Evolutionary conservation across 1,140 invertebrate genomes (phyloP).

Genomic region (Heliconius eleuchia): DNA sequence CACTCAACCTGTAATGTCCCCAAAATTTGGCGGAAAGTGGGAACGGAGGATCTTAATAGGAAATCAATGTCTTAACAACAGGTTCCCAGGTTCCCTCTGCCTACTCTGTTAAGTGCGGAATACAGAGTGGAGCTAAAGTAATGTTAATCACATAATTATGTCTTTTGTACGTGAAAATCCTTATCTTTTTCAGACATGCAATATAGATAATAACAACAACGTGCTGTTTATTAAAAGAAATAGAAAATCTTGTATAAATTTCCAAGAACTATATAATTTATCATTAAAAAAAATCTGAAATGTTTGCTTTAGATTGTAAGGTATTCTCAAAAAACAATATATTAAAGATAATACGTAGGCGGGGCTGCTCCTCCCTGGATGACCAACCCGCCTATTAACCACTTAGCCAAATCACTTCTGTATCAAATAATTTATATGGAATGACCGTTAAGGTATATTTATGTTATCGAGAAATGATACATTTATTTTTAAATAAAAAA

Average conservation of each 20-base stretch:
- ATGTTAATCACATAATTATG: neutral
- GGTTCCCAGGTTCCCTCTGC: too few species aligned
- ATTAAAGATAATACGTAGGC: conserved; percentile 51
- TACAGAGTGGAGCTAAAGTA: too few species aligned
- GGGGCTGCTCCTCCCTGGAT: conserved; percentile 63
- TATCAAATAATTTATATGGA: conserved; percentile 58
- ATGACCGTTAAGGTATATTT: conserved; percentile 28
- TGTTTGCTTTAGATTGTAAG: conserved; percentile 32
- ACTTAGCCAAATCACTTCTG: conserved; percentile 78
- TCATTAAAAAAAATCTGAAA: neutral
- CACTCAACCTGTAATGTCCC: too few species aligned
- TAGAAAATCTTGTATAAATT: neutral
- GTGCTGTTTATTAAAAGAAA: neutral
- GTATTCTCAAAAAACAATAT: conserved; percentile 47
- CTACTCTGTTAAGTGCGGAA: too few species aligned
- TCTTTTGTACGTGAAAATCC: neutral
- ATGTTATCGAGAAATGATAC: conserved; percentile 7
- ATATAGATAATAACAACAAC: too few species aligned
- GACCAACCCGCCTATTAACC: conserved; percentile 71
- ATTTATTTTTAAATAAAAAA: conserved; percentile 4
- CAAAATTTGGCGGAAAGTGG: too few species aligned
- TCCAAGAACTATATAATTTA: neutral
- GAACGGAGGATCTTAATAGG: too few species aligned
- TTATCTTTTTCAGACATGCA: neutral
- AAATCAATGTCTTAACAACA: too few species aligned